Evolutionary conservation across 2,888 invertebrate genomes (phyloP), one percentile per base, ranked within the genome.

Genomic region (Limnephilus auricula): DNA sequence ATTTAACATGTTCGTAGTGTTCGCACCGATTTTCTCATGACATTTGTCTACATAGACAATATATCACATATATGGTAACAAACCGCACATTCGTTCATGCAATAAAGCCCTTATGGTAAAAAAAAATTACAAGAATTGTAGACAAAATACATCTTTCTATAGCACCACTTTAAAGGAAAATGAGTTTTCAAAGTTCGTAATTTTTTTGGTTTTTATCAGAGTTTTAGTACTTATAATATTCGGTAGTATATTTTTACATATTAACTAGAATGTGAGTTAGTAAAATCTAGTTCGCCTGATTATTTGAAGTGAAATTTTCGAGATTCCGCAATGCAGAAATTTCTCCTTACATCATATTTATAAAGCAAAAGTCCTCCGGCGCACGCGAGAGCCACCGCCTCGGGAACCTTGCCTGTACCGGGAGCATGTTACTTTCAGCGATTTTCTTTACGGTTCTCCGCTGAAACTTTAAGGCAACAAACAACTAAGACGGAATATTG

Each of bases 401-500:
- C 32, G 80, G 32, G 18, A 80, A 80, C 10, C 15, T 80, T 12
- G 25, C 65, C 25, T n/a, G 65, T 25, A 65, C 65, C 85, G 79
- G 37, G 79, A 34, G 89, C 89, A 31, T 37, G 89, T 40, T 79
- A 89, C 89, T 89, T 80, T 79, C 40, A 37, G 37, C 37, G 37
- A 37, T 89, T 79, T 37, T 89, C 79, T 89, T 89, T 89, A 89
- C 37, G 79, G 37, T 65, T 88, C 65, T 79, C 89, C 18, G 34
- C 79, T 89, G 79, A 32, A 89, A 89, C 79, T 89, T 89, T 89
- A 79, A 32, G 65, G 88, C 40, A 88, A 88, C 79, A 65, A 65
- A 65, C 65, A 78, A 89, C 65, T 37, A 37, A 89, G 34, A 89
- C 89, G 89, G 37, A 45, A 79, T 79, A 79, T 89, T 89, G n/a